Evolutionary conservation across 2,797 vertebrate genomes (phyloP), one percentile per base, ranked within the genome.

Genomic region (Centropyge bicolor): DNA sequence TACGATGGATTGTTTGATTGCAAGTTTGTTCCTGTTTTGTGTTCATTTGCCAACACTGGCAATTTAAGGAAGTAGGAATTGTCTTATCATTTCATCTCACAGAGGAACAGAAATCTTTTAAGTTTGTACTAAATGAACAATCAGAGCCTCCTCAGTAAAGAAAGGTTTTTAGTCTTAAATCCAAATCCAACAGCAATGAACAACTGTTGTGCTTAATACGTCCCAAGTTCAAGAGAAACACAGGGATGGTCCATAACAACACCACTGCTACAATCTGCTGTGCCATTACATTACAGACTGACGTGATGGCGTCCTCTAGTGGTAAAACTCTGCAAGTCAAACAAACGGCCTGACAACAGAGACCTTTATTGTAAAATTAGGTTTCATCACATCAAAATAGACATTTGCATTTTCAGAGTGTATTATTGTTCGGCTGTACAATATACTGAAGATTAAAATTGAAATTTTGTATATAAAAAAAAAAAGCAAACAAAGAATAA

Each of bases 311-410:
- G 81, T 13, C 93, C 89, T 84, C 93, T 92, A 86, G 89, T 94
- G 93, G 88, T 52, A 3, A 79, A 76, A 84, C 10, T 22, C 9
- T 13, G 27, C 8, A 78, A 57, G 35, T 35, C 10, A 70, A 76
- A 68, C 8, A 13, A 27, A 16, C 14, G 11, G 17, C 56, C 74
- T 60, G 73, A 48, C 8, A 70, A 66, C 16, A 13, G 4, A 67
- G 19, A 67, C 48, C 56, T 91, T 95, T 95, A 95, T 94, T 95
- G 83, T 87, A 91, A 92, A 92, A 89, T 83, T 61, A 65, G 48
- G 6, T 80, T 80, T 59, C 27, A 87, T 82, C 20, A 76, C 19
- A 90, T 83, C 22, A 88, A 51, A 82, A 62, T 68, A 36, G 76
- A 82, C 59, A 90, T 83, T 67, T 74, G 54, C 3, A 61, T 66